Conservation (phyloP, 2,797 vertebrate genomes). For the Takifugu ocellatus region DNA sequence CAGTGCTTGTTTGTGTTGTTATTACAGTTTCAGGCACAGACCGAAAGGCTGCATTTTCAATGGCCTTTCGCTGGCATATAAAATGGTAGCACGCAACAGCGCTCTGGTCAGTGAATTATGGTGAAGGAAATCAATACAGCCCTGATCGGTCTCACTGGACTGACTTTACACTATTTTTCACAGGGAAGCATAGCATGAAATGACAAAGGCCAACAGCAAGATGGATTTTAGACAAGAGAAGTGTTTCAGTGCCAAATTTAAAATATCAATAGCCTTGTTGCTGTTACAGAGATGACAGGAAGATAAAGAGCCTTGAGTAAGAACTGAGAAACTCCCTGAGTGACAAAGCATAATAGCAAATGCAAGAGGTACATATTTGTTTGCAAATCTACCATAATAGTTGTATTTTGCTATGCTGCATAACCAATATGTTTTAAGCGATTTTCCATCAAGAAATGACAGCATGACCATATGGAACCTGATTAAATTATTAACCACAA, state of each 20-base stretch:
- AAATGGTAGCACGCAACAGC: constrained; percentile 16
- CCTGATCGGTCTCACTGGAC: constrained; percentile 48
- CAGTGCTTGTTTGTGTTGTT: constrained; percentile 28
- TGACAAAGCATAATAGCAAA: constrained; percentile 6
- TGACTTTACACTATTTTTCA: constrained; percentile 39
- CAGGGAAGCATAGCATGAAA: constrained; percentile 21
- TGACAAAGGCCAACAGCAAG: constrained; percentile 27
- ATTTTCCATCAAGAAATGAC: background rate
- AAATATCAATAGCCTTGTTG: constrained; percentile 17
- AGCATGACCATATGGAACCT: constrained; percentile 1
- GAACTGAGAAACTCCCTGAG: constrained; percentile 23
- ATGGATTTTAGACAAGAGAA: constrained; percentile 37
- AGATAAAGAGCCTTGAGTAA: constrained; percentile 36
- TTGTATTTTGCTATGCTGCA: background rate
- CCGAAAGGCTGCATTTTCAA: constrained; percentile 20
- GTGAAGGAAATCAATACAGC: constrained; percentile 51
- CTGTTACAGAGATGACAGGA: constrained; percentile 13
- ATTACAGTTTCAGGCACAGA: constrained; percentile 28
- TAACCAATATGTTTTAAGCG: background rate
- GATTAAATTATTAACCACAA: background rate
- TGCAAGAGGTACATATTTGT: background rate
- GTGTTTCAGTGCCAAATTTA: constrained; percentile 23
- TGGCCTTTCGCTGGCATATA: constrained; percentile 29
- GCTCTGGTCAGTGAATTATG: constrained; percentile 34
- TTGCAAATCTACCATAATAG: background rate